phyloP scores from a whole-genome alignment of 30 jellyfish, hydroid and myxozoan species.

The Hydractinia symbiolongicarpus region DNA sequence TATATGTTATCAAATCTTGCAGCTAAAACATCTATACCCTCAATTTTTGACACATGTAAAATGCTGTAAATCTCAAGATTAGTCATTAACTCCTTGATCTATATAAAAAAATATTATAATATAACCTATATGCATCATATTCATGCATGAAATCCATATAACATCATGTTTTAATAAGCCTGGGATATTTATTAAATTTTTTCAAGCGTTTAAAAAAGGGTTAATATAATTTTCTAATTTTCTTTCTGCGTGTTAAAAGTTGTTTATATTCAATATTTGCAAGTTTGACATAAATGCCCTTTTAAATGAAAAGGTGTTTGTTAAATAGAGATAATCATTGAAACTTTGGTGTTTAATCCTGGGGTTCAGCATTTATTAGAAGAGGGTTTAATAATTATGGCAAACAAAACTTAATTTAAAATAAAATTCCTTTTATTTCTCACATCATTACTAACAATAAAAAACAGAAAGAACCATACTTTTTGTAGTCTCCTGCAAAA shows the following conservation, averaged over 20 bases:
- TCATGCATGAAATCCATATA: background rate
- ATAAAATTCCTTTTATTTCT: background rate
- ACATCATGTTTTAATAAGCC: background rate
- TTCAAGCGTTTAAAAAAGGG: too few relatives aligned
- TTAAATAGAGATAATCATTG: too few relatives aligned
- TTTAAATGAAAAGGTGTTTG: too few relatives aligned
- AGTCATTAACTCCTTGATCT: slow-evolving; percentile 74
- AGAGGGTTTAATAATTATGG: too few relatives aligned
- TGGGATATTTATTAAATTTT: too few relatives aligned
- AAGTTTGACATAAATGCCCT: too few relatives aligned
- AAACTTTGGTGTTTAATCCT: too few relatives aligned
- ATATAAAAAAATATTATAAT: background rate
- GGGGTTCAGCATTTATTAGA: too few relatives aligned
- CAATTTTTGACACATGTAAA: slow-evolving; percentile 73
- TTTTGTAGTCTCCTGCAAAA: slow-evolving; percentile 77
- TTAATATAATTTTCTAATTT: too few relatives aligned
- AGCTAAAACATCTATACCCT: slow-evolving; percentile 79
- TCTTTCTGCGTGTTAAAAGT: too few relatives aligned
- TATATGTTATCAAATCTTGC: slow-evolving; percentile 62
- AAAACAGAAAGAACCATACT: slow-evolving; percentile 24
- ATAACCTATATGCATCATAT: background rate
- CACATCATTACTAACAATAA: background rate
- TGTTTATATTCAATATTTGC: too few relatives aligned
- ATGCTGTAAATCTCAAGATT: slow-evolving; percentile 56
- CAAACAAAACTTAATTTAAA: background rate